Percentiles rank a stretch among this genome's conserved stretches.
phyloP scores from a whole-genome alignment of 2,888 invertebrate species.

The Ypsolopha scabrella region DNA sequence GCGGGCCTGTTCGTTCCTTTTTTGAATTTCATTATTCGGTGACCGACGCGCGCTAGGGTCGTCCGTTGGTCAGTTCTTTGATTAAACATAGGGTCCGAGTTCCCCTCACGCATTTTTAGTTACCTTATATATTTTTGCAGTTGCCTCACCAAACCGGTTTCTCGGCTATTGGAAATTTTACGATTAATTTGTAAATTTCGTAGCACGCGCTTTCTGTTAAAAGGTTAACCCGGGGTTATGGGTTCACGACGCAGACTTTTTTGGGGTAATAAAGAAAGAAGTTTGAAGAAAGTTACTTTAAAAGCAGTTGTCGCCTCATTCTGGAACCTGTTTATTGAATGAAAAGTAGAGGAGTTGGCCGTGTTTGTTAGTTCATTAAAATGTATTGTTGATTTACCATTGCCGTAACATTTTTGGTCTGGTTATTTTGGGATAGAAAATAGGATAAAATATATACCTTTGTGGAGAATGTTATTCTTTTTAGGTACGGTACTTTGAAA shows the following conservation, averaged over 20 bases:
- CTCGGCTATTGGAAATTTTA: slow-evolving; percentile 45
- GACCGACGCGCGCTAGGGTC: slow-evolving; percentile 60
- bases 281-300: slow-evolving; percentile 20
- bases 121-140: slow-evolving; percentile 52
- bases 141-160: slow-evolving; percentile 41
- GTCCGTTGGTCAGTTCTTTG: slow-evolving; percentile 40
- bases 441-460: not conserved
- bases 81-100: slow-evolving; percentile 26
- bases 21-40: slow-evolving; percentile 58
- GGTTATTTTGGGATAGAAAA: not conserved
- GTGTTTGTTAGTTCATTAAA: not conserved
- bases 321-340: slow-evolving; percentile 1
- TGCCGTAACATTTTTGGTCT: not conserved
- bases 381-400: not conserved
- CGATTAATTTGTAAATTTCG: slow-evolving; percentile 61
- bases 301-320: not conserved
- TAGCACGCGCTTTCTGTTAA: slow-evolving; percentile 50
- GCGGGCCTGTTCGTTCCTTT: slow-evolving; percentile 59
- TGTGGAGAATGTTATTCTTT: not conserved
- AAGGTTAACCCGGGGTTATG: slow-evolving; percentile 45
- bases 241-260: slow-evolving; percentile 25
- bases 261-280: slow-evolving; percentile 16
- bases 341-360: not conserved
- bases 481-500: not conserved
- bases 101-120: slow-evolving; percentile 44